A percentile compares a stretch with the other conserved stretches of the same genome.
These are phyloP conservation scores for Aleiodes sp. DNA, from an alignment of 1,140 invertebrate genomes.

Conservation along the genomic window DNA sequence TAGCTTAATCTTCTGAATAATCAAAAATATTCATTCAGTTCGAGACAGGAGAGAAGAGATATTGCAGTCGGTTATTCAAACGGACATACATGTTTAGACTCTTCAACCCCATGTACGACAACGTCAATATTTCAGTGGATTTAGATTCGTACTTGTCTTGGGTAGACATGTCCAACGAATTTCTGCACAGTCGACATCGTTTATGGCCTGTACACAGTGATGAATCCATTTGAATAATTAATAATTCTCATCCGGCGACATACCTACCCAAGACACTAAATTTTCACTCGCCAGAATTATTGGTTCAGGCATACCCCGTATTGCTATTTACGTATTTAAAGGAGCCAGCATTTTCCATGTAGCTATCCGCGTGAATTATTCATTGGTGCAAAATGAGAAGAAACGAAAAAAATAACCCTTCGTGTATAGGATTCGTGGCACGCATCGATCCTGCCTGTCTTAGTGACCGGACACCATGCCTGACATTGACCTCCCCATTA, in stretches of 20 bases:
- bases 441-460: no score
- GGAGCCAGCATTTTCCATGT: neutral
- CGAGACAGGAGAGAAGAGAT: no score
- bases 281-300: constrained; percentile 29
- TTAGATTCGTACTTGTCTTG: constrained; percentile 32
- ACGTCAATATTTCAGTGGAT: constrained; percentile 35
- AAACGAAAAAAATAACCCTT: neutral
- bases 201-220: constrained; percentile 25
- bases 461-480: no score
- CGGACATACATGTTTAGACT: constrained; percentile 13
- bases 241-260: constrained; percentile 29
- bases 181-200: constrained; percentile 21
- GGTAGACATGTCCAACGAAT: constrained; percentile 32
- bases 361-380: constrained; percentile 1
- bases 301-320: constrained; percentile 19
- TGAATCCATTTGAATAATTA: constrained; percentile 39
- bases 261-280: constrained; percentile 37
- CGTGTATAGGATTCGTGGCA: no score
- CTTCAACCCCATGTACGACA: neutral
- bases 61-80: neutral
- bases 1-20: no score
- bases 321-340: constrained; percentile 27
- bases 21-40: no score
- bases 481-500: no score
- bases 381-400: neutral